Conservation (phyloP, 1,140 invertebrate species). For the Drosophila setifemur region DNA sequence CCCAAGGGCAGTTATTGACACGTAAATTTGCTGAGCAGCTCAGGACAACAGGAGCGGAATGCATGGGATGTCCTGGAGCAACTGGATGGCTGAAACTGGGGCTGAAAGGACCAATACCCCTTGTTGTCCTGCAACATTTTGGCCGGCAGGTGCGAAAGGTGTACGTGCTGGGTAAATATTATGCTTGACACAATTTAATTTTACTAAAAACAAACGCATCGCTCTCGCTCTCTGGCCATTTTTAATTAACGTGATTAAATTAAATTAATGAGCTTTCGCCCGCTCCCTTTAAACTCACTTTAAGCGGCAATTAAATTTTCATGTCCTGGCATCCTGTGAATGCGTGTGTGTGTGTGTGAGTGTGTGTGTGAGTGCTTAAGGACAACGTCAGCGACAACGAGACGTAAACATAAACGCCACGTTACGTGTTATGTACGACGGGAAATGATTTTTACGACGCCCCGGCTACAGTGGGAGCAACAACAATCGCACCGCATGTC, state of each 20-base stretch:
- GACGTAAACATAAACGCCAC: slow-evolving; percentile 72
- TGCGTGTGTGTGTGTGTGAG: background rate
- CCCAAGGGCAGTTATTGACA: slow-evolving; percentile 52
- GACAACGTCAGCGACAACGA: slow-evolving; percentile 43
- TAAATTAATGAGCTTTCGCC: slow-evolving; percentile 63
- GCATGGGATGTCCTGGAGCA: background rate
- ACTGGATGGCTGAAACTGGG: background rate
- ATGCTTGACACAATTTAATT: slow-evolving; percentile 60
- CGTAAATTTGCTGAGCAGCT: slow-evolving; percentile 38
- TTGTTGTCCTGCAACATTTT: slow-evolving; percentile 7
- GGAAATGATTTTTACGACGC: slow-evolving; percentile 74
- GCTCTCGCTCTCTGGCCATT: slow-evolving; percentile 19
- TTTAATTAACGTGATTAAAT: slow-evolving; percentile 77
- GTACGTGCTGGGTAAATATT: slow-evolving; percentile 70
- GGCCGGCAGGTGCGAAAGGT: slow-evolving; percentile 47
- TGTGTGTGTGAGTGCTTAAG: slow-evolving; percentile 28
- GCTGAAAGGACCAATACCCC: slow-evolving; percentile 6
- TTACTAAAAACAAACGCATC: slow-evolving; percentile 58
- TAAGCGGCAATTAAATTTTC: slow-evolving; percentile 71
- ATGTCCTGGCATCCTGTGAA: slow-evolving; percentile 28
- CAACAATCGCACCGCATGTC: slow-evolving; percentile 63
- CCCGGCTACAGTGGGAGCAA: slow-evolving; percentile 6
- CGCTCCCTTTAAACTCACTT: slow-evolving; percentile 52
- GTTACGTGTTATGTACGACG: slow-evolving; percentile 72
- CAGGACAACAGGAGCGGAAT: slow-evolving; percentile 26